Base-by-base conservation (phyloP, 2,113 vertebrate genomes). In the Pundamilia nyererei region DNA sequence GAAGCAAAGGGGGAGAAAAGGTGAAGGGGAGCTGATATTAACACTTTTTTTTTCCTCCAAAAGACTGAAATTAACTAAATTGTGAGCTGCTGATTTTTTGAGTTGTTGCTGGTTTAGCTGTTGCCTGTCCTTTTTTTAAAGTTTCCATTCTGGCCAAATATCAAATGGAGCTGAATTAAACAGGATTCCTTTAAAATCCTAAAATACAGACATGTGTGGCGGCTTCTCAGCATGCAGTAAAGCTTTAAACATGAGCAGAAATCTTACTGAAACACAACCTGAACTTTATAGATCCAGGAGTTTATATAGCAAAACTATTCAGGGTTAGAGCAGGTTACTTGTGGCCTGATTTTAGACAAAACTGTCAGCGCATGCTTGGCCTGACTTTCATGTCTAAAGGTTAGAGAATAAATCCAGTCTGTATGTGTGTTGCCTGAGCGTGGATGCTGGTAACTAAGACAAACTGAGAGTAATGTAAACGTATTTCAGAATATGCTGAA, bases 141-240 rank as follows among this genome's bases (percentile, higher is more conserved):
- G 4, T 49, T 49, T 51, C 11, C 42, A 77, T 2, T 77, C 26
- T 31, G 26, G 26, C 17, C 26, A 77, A 77, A 77, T 77, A 33
- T 51, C 45, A 4, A 12, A 51, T 49, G 72, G 26, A 33, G 42
- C 9, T 75, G 70, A 51, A 49, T 31, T 77, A 31, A 77, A 31
- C 9, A 31, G 4, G 24, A 49, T 77, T 77, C 70, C 70, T 65
- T 49, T 77, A 19, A 75, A 75, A 51, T 31, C 72, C 45, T 51
- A 12, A 51, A 77, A 13, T 24, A 6, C 42, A 31, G 70, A 31
- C 15, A 49, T 0, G 0, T 31, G 26, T 31, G 26, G 70, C 1
- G 0, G 14, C 1, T 75, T 47, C 9, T 75, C 40, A 19, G 3
- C 40, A 49, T 13, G 26, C 45, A 51, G 45, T 13, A 0, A 1